phyloP scores from a whole-genome alignment of 1,140 invertebrate genomes.

The Drosophila aff. region DNA sequence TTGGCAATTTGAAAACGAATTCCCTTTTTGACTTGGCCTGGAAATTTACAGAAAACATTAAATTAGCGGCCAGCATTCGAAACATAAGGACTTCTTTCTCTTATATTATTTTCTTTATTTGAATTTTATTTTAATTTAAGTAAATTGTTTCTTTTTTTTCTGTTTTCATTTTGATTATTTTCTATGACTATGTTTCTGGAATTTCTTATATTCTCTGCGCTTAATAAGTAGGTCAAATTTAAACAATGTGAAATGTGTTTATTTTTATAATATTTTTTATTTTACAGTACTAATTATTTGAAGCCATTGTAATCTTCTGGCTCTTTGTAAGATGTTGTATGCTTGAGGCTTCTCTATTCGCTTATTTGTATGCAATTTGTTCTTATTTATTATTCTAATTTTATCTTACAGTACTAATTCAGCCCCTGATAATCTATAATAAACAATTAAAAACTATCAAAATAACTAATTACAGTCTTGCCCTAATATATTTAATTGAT shows the following conservation, averaged over 20 bases:
- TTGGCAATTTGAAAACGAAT: not conserved
- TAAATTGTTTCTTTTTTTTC: not conserved
- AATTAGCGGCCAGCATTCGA: not conserved
- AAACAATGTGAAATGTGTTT: not conserved
- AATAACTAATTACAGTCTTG: too few species aligned
- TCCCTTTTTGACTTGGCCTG: not conserved
- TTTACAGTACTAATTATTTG: not conserved
- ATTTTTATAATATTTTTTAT: not conserved
- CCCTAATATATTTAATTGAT: too few species aligned
- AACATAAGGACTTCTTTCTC: not conserved
- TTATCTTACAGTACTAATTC: too few species aligned
- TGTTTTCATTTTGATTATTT: not conserved
- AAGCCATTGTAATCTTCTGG: too few species aligned
- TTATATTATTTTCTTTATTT: not conserved
- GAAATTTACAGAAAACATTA: not conserved
- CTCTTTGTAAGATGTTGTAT: too few species aligned
- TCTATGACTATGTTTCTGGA: not conserved
- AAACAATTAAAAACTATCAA: too few species aligned
- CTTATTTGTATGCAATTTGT: too few species aligned
- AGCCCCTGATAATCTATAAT: too few species aligned
- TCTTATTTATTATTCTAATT: too few species aligned
- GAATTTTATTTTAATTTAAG: not conserved
- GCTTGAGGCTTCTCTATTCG: too few species aligned
- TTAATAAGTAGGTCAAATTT: too few species aligned
- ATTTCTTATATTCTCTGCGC: too few species aligned